Percentiles rank a stretch among this genome's conserved stretches.
These are phyloP conservation scores for Acrocephalus kingi DNA, from an alignment of 2,113 vertebrate species.

Conservation along the genomic window DNA sequence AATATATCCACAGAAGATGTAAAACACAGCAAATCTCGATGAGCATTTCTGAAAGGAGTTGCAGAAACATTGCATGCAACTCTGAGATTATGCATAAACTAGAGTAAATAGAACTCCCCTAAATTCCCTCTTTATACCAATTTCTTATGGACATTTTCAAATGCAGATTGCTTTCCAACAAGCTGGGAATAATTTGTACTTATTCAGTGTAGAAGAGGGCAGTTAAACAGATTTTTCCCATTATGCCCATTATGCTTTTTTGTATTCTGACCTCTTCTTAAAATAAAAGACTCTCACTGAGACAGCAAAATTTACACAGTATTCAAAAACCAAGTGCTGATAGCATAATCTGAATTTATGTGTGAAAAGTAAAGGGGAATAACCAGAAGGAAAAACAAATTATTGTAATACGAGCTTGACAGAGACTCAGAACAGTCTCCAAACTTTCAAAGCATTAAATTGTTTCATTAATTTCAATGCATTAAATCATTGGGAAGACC, in stretches of 20 bases:
- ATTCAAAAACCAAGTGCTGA: not conserved
- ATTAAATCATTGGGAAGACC: not conserved
- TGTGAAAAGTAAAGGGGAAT: not conserved
- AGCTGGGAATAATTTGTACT: conserved; percentile 22
- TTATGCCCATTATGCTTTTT: not conserved
- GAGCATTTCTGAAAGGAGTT: not conserved
- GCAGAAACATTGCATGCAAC: not conserved
- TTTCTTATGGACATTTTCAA: conserved; percentile 16
- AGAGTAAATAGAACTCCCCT: conserved; percentile 5
- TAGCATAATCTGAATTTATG: not conserved
- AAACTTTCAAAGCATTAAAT: not conserved
- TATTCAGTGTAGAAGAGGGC: conserved; percentile 3
- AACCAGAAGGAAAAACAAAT: not conserved
- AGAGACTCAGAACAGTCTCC: not conserved
- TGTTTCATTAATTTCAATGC: not conserved
- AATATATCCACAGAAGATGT: not conserved
- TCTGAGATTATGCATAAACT: not conserved
- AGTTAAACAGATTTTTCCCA: conserved; percentile 22
- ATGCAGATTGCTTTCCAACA: conserved; percentile 16
- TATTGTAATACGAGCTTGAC: not conserved
- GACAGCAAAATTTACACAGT: not conserved
- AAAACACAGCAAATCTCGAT: not conserved
- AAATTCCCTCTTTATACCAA: not conserved
- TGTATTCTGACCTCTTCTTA: not conserved
- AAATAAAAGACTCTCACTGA: not conserved